These are phyloP conservation scores for Amphimedon queenslandica DNA, from an alignment of 37 sponge, comb jelly and placozoan species.

Conservation along the genomic window DNA sequence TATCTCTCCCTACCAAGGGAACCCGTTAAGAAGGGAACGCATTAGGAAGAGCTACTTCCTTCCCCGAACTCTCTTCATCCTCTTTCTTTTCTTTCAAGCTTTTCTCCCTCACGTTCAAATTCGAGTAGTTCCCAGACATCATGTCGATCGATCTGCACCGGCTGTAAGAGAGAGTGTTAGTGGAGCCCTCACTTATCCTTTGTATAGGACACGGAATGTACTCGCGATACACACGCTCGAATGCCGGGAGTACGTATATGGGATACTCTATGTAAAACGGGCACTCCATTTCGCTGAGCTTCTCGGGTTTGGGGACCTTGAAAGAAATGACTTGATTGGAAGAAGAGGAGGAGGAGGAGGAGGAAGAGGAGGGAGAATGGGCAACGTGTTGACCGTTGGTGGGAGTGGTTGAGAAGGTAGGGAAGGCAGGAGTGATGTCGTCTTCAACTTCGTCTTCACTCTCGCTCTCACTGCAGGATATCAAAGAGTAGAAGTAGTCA, in stretches of 20 bases:
- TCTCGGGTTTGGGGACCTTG: conserved; percentile 36
- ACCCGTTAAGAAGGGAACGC: too few relatives aligned
- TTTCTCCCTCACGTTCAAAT: too few relatives aligned
- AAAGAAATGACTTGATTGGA: conserved; percentile 3
- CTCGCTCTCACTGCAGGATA: neutral
- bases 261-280: conserved; percentile 68
- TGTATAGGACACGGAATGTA: neutral
- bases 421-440: neutral
- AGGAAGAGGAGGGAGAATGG: too few relatives aligned
- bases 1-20: too few relatives aligned
- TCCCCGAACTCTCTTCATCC: too few relatives aligned
- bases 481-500: neutral
- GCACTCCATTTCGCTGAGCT: conserved; percentile 28
- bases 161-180: neutral
- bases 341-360: too few relatives aligned
- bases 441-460: conserved; percentile 2
- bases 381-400: too few relatives aligned
- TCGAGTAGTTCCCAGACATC: neutral
- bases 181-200: neutral
- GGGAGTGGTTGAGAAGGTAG: too few relatives aligned
- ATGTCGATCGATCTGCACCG: neutral
- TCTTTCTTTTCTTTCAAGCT: too few relatives aligned
- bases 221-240: too few relatives aligned
- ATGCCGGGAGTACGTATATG: conserved; percentile 18
- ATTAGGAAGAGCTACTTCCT: too few relatives aligned